phyloP scores from a whole-genome alignment of 2,797 vertebrate species.

The Smutsia temminckii region DNA sequence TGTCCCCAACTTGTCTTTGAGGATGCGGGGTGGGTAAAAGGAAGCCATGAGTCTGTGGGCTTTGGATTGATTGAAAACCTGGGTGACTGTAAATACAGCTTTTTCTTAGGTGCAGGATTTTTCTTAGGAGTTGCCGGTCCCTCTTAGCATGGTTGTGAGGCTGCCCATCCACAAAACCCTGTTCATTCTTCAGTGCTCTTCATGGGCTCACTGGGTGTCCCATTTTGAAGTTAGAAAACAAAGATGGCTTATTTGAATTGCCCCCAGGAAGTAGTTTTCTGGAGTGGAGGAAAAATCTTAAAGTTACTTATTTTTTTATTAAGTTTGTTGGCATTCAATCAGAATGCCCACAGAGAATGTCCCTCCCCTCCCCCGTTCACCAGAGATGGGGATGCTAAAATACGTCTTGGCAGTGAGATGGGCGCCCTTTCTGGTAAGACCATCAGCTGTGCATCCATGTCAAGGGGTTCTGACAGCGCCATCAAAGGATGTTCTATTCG shows the following conservation, averaged over 20 bases:
- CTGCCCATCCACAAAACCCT: background rate
- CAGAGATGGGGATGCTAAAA: background rate
- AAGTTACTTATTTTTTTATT: conserved; percentile 55
- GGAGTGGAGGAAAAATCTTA: conserved; percentile 1
- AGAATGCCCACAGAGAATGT: background rate
- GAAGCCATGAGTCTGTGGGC: background rate
- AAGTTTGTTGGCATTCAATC: background rate
- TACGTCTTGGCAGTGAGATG: background rate
- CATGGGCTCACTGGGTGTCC: background rate
- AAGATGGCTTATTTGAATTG: conserved; percentile 16
- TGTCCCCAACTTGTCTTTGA: background rate
- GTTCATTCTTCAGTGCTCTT: background rate
- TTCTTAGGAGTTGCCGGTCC: background rate
- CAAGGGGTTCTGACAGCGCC: background rate
- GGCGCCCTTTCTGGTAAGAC: background rate
- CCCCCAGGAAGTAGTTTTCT: conserved; percentile 3
- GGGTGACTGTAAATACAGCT: background rate
- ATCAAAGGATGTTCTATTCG: background rate
- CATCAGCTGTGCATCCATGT: background rate
- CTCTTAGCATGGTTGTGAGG: background rate
- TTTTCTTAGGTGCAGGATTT: background rate
- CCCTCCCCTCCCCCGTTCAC: background rate
- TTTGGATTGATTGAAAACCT: background rate
- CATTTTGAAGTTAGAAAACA: conserved; percentile 39
- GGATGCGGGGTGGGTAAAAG: background rate